A percentile compares a stretch with the other conserved stretches of the same genome.
These are phyloP conservation scores for Fringilla coelebs DNA, from an alignment of 2,797 vertebrate genomes.

Conservation along the genomic window DNA sequence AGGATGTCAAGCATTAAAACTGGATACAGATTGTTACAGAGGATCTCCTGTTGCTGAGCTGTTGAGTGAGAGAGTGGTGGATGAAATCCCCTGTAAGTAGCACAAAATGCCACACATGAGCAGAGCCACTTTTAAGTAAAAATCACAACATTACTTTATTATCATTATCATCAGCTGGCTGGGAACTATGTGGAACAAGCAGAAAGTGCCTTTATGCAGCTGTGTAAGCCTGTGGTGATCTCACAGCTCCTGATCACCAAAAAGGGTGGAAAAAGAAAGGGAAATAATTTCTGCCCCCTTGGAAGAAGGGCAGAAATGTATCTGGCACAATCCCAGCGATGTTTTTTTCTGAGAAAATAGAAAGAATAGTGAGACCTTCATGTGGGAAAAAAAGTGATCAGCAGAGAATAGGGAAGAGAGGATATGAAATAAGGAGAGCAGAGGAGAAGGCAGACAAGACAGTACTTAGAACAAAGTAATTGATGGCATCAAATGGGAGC, in stretches of 20 bases:
- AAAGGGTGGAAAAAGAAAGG: not conserved
- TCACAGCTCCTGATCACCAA: not conserved
- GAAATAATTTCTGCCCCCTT: not conserved
- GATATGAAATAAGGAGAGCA: not conserved
- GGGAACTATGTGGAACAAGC: not conserved
- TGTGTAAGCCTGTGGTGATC: not conserved
- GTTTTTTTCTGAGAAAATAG: not conserved
- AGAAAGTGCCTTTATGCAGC: not conserved
- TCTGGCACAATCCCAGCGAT: fast-evolving
- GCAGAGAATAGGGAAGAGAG: not conserved
- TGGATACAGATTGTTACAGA: not conserved
- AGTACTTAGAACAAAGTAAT: not conserved
- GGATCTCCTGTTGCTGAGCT: not conserved
- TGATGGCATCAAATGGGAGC: not conserved
- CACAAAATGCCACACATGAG: not conserved
- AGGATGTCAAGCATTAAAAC: not conserved
- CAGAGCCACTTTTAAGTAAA: not conserved
- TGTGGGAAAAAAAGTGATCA: not conserved
- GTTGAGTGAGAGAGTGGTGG: fast-evolving
- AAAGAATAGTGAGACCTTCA: not conserved
- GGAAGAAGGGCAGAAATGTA: not conserved
- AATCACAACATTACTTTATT: not conserved
- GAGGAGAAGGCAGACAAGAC: not conserved
- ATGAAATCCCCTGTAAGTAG: not conserved
- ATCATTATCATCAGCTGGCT: not conserved